Conservation (phyloP, 2,113 vertebrate genomes). For the Gymnarchus niloticus region DNA sequence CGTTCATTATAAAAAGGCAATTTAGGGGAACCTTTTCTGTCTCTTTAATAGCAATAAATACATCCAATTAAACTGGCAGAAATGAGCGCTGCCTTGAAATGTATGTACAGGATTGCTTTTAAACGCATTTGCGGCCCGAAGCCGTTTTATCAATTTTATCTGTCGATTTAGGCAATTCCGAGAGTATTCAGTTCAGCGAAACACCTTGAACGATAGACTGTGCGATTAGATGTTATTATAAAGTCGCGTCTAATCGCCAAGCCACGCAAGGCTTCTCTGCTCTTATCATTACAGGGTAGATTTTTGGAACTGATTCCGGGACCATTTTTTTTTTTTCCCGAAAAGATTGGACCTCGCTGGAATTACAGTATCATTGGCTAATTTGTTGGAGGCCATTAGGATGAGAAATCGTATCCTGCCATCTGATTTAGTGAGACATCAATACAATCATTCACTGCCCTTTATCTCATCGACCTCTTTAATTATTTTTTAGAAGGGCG, state of each 20-base stretch:
- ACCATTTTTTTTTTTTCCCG: slow-evolving; percentile 26
- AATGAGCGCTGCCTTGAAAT: slow-evolving; percentile 38
- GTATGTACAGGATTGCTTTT: slow-evolving; percentile 39
- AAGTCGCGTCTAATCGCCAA: slow-evolving; percentile 20
- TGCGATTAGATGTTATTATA: slow-evolving; percentile 33
- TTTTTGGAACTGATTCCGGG: slow-evolving; percentile 24
- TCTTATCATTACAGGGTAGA: slow-evolving; percentile 7
- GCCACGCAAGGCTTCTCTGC: slow-evolving; percentile 24
- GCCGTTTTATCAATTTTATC: slow-evolving; percentile 40
- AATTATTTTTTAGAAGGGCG: slow-evolving; percentile 75
- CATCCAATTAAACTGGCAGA: slow-evolving; percentile 43
- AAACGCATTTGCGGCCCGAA: slow-evolving; percentile 47
- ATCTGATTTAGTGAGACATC: slow-evolving; percentile 64
- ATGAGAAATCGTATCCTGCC: slow-evolving; percentile 22
- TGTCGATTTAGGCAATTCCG: slow-evolving; percentile 14
- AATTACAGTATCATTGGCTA: slow-evolving; percentile 29
- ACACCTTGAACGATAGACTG: slow-evolving; percentile 20
- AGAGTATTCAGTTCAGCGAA: slow-evolving; percentile 27
- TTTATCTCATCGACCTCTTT: slow-evolving; percentile 75
- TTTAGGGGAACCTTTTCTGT: slow-evolving; percentile 76
- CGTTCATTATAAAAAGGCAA: slow-evolving; percentile 95
- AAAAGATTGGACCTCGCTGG: slow-evolving; percentile 4
- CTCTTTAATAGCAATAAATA: slow-evolving; percentile 87
- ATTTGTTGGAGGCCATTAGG: slow-evolving; percentile 34
- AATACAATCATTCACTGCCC: slow-evolving; percentile 67